phyloP scores from a whole-genome alignment of 2,113 vertebrate genomes.

The Dinomys branickii region DNA sequence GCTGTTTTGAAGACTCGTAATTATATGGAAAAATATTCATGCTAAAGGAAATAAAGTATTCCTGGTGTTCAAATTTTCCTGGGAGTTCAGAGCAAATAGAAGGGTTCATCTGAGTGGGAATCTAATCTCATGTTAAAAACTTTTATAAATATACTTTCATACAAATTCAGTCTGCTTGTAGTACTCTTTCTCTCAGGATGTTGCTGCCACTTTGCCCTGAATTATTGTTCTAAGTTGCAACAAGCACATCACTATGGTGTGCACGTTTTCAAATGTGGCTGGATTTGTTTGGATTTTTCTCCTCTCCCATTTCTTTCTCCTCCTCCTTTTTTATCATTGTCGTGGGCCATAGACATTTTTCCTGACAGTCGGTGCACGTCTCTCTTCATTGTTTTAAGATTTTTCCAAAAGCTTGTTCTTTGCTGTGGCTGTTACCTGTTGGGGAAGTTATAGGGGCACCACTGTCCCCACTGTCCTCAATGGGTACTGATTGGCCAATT shows the following conservation, averaged over 20 bases:
- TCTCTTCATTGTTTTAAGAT: neutral
- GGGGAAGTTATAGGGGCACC: fast-evolving
- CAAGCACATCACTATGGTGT: neutral
- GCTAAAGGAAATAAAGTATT: slow-evolving; percentile 49
- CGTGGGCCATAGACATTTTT: neutral
- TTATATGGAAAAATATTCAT: slow-evolving; percentile 38
- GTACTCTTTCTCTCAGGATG: neutral
- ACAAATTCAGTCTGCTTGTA: neutral
- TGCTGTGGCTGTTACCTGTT: neutral
- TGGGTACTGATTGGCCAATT: neutral
- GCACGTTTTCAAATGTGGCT: neutral
- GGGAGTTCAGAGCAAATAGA: neutral
- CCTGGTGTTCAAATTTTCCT: slow-evolving; percentile 24
- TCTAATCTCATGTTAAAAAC: neutral
- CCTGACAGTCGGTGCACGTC: neutral
- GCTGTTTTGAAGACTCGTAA: slow-evolving; percentile 52
- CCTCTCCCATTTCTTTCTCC: neutral
- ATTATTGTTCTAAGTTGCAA: neutral
- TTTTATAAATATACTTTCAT: neutral
- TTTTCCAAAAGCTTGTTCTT: neutral
- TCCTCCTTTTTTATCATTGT: neutral
- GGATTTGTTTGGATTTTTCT: neutral
- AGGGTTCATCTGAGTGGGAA: neutral
- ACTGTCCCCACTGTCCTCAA: neutral
- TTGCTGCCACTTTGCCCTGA: neutral